Base-by-base conservation (phyloP, 2,888 invertebrate genomes). In the Folsomia candida region DNA sequence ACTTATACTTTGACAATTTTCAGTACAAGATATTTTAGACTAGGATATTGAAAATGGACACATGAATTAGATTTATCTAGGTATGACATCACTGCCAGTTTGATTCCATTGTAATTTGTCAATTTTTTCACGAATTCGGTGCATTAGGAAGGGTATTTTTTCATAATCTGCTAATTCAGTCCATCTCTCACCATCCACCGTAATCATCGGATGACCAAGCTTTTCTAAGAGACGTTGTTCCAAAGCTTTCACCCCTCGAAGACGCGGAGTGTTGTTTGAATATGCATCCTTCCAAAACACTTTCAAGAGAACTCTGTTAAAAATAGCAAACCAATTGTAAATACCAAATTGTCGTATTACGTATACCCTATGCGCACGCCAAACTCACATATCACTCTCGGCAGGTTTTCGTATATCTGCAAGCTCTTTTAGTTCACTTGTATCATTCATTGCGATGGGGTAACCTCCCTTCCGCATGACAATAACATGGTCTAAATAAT, bases 141-240 rank as follows among this genome's bases (percentile, higher is more conserved):
- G 84, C 85, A 89, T 86, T 47, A 91, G 82, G 81, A 87, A 89
- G 0, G 88, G 88, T 73, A 88, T 86, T 78, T 86, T 87, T 82
- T 90, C 89, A 78, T 86, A 84, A 57, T 86, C 83, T 0, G 86
- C 84, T 4, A 89, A 82, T 1, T 81, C 81, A 4, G 83, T 79
- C 89, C 89, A 90, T 69, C 84, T 83, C 54, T 80, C 81, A 18
- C 84, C 78, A 80, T 87, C 86, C 62, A 91, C 81, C 0, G 87
- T 83, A 1, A 90, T 85, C 0, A 88, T 84, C 0, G 84, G 84
- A 79, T 85, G 85, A n/a, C 87, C 87, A 70, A 85, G 83, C 28
- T 84, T 83, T 82, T 89, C 88, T 59, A 90, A 80, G 2, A 86
- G 85, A 79, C 86, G 87, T 1, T 88, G 81, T 4, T 85, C 80